Conservation (phyloP, 2,113 vertebrate genomes). For the Hyla sarda region DNA sequence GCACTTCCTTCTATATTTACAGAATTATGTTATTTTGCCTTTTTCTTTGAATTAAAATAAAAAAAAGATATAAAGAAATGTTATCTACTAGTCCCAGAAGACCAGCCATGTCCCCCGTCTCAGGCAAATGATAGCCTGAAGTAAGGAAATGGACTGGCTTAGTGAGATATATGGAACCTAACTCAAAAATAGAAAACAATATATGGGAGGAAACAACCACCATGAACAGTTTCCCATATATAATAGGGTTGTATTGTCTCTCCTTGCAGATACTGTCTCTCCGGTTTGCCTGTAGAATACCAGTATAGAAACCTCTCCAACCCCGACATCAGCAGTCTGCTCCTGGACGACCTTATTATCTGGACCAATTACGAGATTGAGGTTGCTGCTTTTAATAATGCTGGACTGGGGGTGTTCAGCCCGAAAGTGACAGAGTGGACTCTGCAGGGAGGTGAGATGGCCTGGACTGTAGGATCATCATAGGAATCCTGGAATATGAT, state of each 20-base stretch:
- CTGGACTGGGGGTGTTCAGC: conserved; percentile 91
- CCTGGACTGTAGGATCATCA: not conserved
- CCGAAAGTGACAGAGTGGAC: conserved; percentile 97
- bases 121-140: conserved; percentile 12
- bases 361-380: conserved; percentile 99
- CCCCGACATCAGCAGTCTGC: conserved; percentile 87
- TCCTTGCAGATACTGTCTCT: conserved; percentile 88
- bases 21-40: no score
- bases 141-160: not conserved
- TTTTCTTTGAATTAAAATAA: no score
- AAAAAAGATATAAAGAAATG: no score
- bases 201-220: no score
- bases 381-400: conserved; percentile 94
- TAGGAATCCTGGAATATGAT: no score
- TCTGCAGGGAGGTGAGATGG: conserved; percentile 88
- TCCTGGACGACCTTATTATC: conserved; percentile 97
- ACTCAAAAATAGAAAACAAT: not conserved
- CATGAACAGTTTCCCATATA: no score
- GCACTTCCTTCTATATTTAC: no score
- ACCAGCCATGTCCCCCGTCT: not conserved
- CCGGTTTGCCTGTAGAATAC: conserved; percentile 93
- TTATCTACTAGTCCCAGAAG: no score
- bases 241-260: not conserved
- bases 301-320: conserved; percentile 97
- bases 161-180: not conserved